A percentile compares a stretch with the other conserved stretches of the same genome.
phyloP scores from a whole-genome alignment of 2,888 invertebrate species.

The Drosophila putrida region DNA sequence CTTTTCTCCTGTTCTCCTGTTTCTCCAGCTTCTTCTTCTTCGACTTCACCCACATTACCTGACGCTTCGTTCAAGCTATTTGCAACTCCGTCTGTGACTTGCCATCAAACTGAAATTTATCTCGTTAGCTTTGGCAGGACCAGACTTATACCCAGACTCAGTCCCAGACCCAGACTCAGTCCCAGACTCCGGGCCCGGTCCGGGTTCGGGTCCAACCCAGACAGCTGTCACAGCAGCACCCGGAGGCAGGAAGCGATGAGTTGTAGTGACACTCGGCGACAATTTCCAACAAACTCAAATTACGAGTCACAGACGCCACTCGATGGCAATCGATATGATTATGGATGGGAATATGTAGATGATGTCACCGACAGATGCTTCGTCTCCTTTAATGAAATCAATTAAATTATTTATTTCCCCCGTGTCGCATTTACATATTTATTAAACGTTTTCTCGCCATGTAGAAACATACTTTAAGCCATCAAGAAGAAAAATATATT shows the following conservation, averaged over 20 bases:
- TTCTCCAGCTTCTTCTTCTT: too few relatives aligned
- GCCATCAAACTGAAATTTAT: slow-evolving; percentile 77
- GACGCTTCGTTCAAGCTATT: slow-evolving; percentile 71
- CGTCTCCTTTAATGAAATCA: slow-evolving; percentile 68
- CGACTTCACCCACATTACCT: slow-evolving; percentile 63
- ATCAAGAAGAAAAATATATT: background rate
- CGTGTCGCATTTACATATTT: slow-evolving; percentile 65
- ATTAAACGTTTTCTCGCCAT: slow-evolving; percentile 50
- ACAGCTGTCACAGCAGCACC: slow-evolving; percentile 67
- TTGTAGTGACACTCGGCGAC: slow-evolving; percentile 75
- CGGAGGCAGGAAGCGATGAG: slow-evolving; percentile 54
- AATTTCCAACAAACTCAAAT: slow-evolving; percentile 73
- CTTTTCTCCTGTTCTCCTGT: background rate
- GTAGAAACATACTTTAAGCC: slow-evolving; percentile 6
- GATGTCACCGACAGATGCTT: slow-evolving; percentile 68
- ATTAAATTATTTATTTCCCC: slow-evolving; percentile 73
- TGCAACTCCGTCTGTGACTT: slow-evolving; percentile 55
- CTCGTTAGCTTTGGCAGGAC: slow-evolving; percentile 66
- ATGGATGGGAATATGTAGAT: slow-evolving; percentile 26
- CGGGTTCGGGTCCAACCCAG: slow-evolving; percentile 12
- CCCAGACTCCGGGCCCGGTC: background rate
- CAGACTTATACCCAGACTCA: background rate
- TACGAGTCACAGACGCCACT: slow-evolving; percentile 45
- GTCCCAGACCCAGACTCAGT: background rate
- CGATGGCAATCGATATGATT: slow-evolving; percentile 54